A percentile compares a stretch with the other conserved stretches of the same genome.
These are phyloP conservation scores for Phrixothrix hirtus DNA, from an alignment of 2,888 invertebrate genomes.

Conservation along the genomic window DNA sequence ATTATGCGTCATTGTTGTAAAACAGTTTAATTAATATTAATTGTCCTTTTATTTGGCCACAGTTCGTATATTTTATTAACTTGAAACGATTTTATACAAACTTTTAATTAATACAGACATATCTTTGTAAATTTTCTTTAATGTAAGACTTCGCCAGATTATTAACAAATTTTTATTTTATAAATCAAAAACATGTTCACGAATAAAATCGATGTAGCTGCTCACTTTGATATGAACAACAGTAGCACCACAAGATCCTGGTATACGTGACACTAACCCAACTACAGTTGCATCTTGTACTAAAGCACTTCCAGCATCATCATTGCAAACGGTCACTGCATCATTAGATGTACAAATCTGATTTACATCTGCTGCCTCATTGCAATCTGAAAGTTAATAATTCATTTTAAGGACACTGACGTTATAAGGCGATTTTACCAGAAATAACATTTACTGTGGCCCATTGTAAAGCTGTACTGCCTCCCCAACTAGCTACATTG, in stretches of 20 bases:
- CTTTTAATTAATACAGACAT: neutral
- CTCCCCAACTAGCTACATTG: constrained; percentile 58
- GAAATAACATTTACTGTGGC: neutral
- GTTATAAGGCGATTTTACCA: constrained; percentile 3
- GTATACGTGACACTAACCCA: constrained; percentile 62
- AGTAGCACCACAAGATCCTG: constrained; percentile 60
- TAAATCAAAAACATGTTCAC: constrained; percentile 6
- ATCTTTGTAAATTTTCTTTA: neutral
- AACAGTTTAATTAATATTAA: too few species aligned
- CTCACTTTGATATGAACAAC: constrained; percentile 60
- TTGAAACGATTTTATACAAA: too few species aligned
- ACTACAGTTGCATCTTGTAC: constrained; percentile 49
- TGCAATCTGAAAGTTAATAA: constrained; percentile 13
- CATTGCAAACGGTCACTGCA: constrained; percentile 57
- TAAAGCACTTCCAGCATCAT: constrained; percentile 62
- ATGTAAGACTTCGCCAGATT: too few species aligned
- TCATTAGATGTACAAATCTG: constrained; percentile 56
- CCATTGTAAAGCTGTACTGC: neutral
- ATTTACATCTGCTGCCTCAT: constrained; percentile 44
- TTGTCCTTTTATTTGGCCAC: too few species aligned
- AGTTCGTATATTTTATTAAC: too few species aligned
- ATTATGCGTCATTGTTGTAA: too few species aligned
- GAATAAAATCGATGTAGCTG: constrained; percentile 57
- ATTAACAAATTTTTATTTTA: neutral
- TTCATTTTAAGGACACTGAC: neutral